A percentile compares a stretch with the other conserved stretches of the same genome.
These are phyloP conservation scores for Empidonax traillii DNA, from an alignment of 2,113 vertebrate genomes.

Conservation along the genomic window DNA sequence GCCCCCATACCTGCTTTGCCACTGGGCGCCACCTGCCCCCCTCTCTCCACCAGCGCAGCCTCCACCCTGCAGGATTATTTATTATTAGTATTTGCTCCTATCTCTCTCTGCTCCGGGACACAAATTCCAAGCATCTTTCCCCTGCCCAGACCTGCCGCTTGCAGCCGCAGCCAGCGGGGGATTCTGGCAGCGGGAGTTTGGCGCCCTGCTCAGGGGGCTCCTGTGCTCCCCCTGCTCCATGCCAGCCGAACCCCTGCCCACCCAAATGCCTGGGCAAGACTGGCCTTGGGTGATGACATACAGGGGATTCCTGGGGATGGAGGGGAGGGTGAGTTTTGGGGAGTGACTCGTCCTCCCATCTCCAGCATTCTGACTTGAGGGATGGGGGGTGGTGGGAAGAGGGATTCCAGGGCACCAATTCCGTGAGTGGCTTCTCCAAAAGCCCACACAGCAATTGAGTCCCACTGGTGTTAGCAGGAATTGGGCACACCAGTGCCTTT, in stretches of 20 bases:
- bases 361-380: background rate
- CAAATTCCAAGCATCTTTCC: slow-evolving; percentile 87
- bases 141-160: slow-evolving; percentile 81
- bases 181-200: slow-evolving; percentile 51
- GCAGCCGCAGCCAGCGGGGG: slow-evolving; percentile 74
- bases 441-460: background rate
- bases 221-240: rapidly evolving
- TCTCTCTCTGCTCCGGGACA: slow-evolving; percentile 78
- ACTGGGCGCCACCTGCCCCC: background rate
- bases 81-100: slow-evolving; percentile 75
- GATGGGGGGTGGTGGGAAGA: background rate
- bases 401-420: background rate
- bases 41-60: background rate
- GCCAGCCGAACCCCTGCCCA: background rate
- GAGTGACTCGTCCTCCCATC: background rate
- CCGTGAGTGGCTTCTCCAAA: background rate
- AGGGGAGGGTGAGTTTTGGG: background rate
- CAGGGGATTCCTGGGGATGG: background rate
- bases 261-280: background rate
- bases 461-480: background rate
- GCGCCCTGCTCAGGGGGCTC: background rate
- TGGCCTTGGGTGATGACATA: background rate
- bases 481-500: rapidly evolving
- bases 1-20: background rate
- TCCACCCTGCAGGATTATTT: slow-evolving; percentile 62